A percentile compares a stretch with the other conserved stretches of the same genome.
Conservation (phyloP, 2,888 invertebrate species). For the Margaritifera margaritifera region DNA sequence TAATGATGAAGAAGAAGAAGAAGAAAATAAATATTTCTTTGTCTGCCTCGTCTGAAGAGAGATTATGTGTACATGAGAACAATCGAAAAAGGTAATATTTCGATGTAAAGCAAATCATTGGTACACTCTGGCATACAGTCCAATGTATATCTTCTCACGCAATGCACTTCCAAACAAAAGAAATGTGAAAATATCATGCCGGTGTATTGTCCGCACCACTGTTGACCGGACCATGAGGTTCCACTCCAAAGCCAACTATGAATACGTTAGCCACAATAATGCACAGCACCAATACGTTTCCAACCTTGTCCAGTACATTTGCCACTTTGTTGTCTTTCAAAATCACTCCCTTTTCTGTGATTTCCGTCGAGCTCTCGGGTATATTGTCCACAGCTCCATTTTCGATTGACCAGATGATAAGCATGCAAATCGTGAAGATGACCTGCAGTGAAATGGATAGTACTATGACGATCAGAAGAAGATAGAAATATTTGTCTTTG, state of each 20-base stretch:
- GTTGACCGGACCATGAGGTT: constrained; percentile 17
- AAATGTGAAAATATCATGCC: too few species aligned
- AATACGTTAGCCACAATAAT: constrained; percentile 43
- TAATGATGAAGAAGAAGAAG: too few species aligned
- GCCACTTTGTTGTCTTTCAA: constrained; percentile 18
- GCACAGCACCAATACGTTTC: constrained; percentile 36
- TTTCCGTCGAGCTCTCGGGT: background rate
- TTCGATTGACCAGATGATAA: constrained; percentile 35
- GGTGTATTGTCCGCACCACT: too few species aligned
- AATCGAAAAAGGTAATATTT: too few species aligned
- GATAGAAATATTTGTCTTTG: constrained; percentile 32
- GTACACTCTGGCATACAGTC: too few species aligned
- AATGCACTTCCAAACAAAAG: too few species aligned
- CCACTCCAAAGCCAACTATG: constrained; percentile 40
- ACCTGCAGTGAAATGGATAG: constrained; percentile 39
- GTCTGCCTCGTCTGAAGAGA: too few species aligned
- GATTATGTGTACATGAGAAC: too few species aligned
- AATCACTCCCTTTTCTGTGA: constrained; percentile 6
- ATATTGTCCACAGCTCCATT: constrained; percentile 21
- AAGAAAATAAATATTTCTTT: too few species aligned
- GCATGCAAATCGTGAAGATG: constrained; percentile 36
- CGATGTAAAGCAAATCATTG: too few species aligned
- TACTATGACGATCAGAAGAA: constrained; percentile 27
- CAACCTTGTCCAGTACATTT: constrained; percentile 32
- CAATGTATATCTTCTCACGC: too few species aligned